Percentiles rank a stretch among this genome's conserved stretches.
Conservation (phyloP, 2,113 vertebrate genomes). For the Hippocampus zosterae region DNA sequence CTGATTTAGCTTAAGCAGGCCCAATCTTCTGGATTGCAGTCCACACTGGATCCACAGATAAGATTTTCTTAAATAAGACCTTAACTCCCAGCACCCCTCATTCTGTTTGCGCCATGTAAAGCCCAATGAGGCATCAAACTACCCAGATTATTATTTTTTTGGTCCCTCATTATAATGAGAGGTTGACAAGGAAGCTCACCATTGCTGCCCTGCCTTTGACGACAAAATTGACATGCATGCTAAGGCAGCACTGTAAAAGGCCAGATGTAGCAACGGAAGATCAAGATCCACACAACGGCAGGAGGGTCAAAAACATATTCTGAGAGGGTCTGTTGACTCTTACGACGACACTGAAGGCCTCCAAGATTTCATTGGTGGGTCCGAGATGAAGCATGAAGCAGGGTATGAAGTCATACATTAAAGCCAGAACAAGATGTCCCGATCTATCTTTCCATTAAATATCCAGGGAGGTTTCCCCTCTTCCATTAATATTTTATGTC, state of each 20-base stretch:
- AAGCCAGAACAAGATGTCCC: background rate
- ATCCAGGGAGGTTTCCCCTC: background rate
- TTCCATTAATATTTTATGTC: background rate
- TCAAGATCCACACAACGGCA: conserved; percentile 22
- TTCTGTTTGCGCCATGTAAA: conserved; percentile 31
- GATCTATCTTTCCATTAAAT: conserved; percentile 7
- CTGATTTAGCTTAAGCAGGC: conserved; percentile 57
- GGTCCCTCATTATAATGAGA: conserved; percentile 12
- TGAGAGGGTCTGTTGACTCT: conserved; percentile 20
- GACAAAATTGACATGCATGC: conserved; percentile 17
- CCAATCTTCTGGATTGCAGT: conserved; percentile 63
- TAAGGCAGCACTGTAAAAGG: conserved; percentile 11
- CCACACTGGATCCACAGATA: conserved; percentile 58
- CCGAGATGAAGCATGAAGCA: conserved; percentile 10
- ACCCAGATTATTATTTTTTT: background rate
- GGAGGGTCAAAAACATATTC: conserved; percentile 37
- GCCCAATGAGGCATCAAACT: conserved; percentile 27
- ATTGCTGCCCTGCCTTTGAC: conserved; percentile 18
- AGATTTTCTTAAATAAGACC: conserved; percentile 55
- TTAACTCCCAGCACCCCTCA: background rate
- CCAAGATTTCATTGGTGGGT: conserved; percentile 18
- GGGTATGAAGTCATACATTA: conserved; percentile 19
- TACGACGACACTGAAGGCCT: conserved; percentile 19
- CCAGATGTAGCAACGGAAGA: conserved; percentile 16
- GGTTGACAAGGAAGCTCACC: conserved; percentile 32